Evolutionary conservation across 2,888 invertebrate species (phyloP).

Genomic region (Agrilus biguttatus): DNA sequence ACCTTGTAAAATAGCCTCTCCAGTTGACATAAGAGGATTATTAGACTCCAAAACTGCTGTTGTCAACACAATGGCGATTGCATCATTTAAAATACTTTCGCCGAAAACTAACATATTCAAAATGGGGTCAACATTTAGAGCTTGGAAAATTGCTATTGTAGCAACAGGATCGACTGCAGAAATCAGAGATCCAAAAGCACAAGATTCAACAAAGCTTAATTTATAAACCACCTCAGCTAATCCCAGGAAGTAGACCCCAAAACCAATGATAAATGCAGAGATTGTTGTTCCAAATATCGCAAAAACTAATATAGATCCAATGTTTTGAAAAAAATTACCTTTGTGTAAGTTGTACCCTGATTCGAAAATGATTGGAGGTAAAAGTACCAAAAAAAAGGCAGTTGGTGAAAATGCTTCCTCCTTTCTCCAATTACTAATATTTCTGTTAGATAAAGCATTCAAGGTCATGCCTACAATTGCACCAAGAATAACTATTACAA

Average conservation of each 20-base stretch:
- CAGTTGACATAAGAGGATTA: constrained; percentile 52
- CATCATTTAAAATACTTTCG: constrained; percentile 92
- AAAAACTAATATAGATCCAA: constrained; percentile 96
- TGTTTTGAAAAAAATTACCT: constrained; percentile 92
- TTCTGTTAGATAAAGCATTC: constrained; percentile 75
- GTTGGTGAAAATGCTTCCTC: constrained; percentile 98
- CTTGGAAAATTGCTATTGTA: constrained; percentile 97
- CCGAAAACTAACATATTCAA: constrained; percentile 99
- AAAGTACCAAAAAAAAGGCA: constrained; percentile 87
- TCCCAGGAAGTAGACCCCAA: constrained; percentile 88
- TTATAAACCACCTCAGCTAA: constrained; percentile 82
- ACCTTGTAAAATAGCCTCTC: constrained; percentile 76
- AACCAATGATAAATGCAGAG: constrained; percentile 92
- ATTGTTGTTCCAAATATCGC: constrained; percentile 95
- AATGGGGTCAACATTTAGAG: constrained; percentile 91
- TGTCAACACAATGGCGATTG: constrained; percentile 94
- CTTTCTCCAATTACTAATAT: constrained; percentile 89
- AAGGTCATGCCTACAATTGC: constrained; percentile 83
- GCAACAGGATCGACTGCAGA: constrained; percentile 99
- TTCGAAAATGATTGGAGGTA: constrained; percentile 98
- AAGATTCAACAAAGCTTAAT: constrained; percentile 89
- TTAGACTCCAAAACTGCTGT: constrained; percentile 68
- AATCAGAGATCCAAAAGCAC: constrained; percentile 95
- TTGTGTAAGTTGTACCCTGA: constrained; percentile 98
- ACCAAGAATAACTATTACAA: constrained; percentile 91